phyloP scores from a whole-genome alignment of 2,113 vertebrate genomes.

The Rhinopithecus roxellana region DNA sequence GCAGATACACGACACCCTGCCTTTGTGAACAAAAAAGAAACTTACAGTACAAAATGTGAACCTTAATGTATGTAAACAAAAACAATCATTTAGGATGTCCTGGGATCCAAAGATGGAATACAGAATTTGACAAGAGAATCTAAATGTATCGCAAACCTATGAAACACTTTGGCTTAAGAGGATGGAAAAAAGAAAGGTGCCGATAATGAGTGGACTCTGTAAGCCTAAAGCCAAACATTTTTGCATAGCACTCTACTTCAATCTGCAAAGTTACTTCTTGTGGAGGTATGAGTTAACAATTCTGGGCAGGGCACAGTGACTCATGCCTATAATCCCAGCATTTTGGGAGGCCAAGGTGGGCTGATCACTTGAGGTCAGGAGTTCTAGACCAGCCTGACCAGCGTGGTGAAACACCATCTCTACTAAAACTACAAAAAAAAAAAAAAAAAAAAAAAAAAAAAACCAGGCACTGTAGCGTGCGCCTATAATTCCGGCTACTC shows the following conservation, averaged over 20 bases:
- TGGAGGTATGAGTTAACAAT: neutral
- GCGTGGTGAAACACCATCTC: too few species aligned
- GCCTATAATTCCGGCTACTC: too few species aligned
- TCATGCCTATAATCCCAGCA: too few species aligned
- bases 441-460: too few species aligned
- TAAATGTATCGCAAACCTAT: neutral
- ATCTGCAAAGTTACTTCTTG: neutral
- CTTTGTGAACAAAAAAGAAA: neutral
- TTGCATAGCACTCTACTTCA: neutral
- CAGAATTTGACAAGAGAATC: neutral
- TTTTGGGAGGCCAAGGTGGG: too few species aligned
- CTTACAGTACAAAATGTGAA: neutral
- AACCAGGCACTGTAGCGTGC: rapidly evolving
- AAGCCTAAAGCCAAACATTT: neutral
- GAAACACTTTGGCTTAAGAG: neutral
- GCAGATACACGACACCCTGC: neutral
- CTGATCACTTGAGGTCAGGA: too few species aligned
- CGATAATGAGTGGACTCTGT: neutral
- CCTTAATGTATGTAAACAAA: neutral
- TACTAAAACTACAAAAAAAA: too few species aligned
- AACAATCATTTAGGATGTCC: neutral
- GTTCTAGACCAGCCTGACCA: too few species aligned
- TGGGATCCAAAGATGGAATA: neutral
- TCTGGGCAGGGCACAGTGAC: too few species aligned
- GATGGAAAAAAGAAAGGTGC: neutral